Evolutionary conservation across 2,888 invertebrate species (phyloP).

Genomic region (Prosapia bicincta): DNA sequence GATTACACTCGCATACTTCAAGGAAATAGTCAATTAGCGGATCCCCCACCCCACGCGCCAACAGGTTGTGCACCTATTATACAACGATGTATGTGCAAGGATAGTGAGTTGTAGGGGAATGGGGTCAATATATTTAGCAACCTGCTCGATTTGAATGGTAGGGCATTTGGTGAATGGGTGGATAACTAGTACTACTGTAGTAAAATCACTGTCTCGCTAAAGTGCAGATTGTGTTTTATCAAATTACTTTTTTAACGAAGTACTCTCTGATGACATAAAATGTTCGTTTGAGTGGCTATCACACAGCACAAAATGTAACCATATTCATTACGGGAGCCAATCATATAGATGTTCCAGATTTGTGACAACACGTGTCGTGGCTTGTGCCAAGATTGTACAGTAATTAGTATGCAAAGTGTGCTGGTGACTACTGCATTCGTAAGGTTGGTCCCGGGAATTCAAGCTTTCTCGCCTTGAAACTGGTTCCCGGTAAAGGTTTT

Average conservation of each 20-base stretch:
- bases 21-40: neutral
- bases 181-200: neutral
- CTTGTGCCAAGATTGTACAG: neutral
- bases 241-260: no score
- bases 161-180: neutral
- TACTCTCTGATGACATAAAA: no score
- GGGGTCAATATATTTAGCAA: no score
- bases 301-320: no score
- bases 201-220: neutral
- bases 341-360: no score
- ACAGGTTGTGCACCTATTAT: no score
- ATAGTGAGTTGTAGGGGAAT: no score
- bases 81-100: no score
- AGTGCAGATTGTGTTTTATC: neutral
- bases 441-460: neutral
- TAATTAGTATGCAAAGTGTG: neutral
- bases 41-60: neutral
- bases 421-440: neutral
- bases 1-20: neutral
- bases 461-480: neutral
- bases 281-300: no score
- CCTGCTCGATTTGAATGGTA: no score
- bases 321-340: no score
- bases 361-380: neutral
- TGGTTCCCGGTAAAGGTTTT: neutral